These are phyloP conservation scores for Brachionus angularis DNA, from an alignment of 1,140 invertebrate species.

Conservation along the genomic window DNA sequence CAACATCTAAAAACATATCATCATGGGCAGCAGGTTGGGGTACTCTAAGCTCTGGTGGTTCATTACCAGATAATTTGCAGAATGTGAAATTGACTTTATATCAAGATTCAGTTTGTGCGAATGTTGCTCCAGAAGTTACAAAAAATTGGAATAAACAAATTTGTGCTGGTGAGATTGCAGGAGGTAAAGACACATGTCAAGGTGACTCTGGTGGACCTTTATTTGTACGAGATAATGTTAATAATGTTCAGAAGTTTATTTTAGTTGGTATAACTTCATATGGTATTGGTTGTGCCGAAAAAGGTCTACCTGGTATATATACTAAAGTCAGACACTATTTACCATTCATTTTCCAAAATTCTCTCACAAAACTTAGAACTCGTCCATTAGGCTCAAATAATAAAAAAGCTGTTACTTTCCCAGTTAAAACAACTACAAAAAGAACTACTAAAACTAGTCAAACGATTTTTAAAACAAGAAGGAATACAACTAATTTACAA, in stretches of 20 bases:
- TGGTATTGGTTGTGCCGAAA: background rate
- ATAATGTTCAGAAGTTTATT: background rate
- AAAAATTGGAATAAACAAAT: slow-evolving; percentile 35
- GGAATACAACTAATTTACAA: too few relatives aligned
- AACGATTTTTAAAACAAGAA: too few relatives aligned
- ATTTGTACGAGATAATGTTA: slow-evolving; percentile 2
- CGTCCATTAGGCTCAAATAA: too few relatives aligned
- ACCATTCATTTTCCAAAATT: too few relatives aligned
- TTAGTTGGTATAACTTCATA: background rate
- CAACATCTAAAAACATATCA: background rate
- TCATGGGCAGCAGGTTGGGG: slow-evolving; percentile 23
- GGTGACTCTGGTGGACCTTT: slow-evolving; percentile 25
- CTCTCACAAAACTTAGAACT: too few relatives aligned
- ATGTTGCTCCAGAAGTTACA: background rate
- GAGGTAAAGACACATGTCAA: background rate
- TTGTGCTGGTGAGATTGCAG: slow-evolving; percentile 12
- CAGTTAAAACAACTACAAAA: too few relatives aligned
- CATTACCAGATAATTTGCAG: slow-evolving; percentile 8
- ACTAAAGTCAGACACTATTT: too few relatives aligned
- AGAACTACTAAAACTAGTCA: too few relatives aligned
- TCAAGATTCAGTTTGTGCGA: background rate
- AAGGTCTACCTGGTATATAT: background rate
- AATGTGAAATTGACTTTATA: background rate
- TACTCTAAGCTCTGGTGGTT: background rate
- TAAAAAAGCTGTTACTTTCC: too few relatives aligned